A percentile compares a stretch with the other conserved stretches of the same genome.
phyloP scores from a whole-genome alignment of 2,113 vertebrate species.

The Syngnathus floridae region DNA sequence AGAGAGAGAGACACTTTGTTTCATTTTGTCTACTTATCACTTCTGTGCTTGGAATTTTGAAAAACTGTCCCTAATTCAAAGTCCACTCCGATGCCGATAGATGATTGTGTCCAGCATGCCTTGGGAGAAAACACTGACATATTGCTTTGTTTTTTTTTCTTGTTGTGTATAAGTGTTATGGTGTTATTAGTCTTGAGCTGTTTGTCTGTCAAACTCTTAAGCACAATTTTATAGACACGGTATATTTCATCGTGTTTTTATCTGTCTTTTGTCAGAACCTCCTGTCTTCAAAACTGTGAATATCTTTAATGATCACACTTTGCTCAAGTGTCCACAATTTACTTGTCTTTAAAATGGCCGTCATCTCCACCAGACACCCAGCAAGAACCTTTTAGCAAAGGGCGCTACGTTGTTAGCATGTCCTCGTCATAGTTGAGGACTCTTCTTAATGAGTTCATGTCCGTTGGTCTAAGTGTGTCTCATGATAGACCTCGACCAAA shows the following conservation, averaged over 20 bases:
- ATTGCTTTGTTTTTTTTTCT: slow-evolving; percentile 34
- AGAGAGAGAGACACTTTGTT: slow-evolving; percentile 48
- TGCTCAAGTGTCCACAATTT: slow-evolving; percentile 35
- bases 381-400: slow-evolving; percentile 1
- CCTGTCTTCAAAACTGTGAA: slow-evolving; percentile 47
- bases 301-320: slow-evolving; percentile 46
- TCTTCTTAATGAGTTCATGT: no score
- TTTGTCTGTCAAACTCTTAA: slow-evolving; percentile 58
- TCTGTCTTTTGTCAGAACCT: slow-evolving; percentile 19
- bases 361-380: slow-evolving; percentile 20
- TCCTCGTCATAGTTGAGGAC: neutral
- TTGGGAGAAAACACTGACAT: slow-evolving; percentile 63
- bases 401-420: neutral
- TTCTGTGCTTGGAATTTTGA: slow-evolving; percentile 35
- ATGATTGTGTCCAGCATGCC: slow-evolving; percentile 56
- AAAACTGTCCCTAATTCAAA: slow-evolving; percentile 46
- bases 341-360: slow-evolving; percentile 32
- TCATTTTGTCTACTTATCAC: slow-evolving; percentile 44
- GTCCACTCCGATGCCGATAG: slow-evolving; percentile 62
- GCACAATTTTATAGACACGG: slow-evolving; percentile 51
- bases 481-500: neutral
- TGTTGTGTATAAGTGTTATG: slow-evolving; percentile 38
- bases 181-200: slow-evolving; percentile 35
- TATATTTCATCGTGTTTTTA: slow-evolving; percentile 42
- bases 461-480: neutral